phyloP scores from a whole-genome alignment of 2,113 vertebrate species.

The Nansenia antarctica region DNA sequence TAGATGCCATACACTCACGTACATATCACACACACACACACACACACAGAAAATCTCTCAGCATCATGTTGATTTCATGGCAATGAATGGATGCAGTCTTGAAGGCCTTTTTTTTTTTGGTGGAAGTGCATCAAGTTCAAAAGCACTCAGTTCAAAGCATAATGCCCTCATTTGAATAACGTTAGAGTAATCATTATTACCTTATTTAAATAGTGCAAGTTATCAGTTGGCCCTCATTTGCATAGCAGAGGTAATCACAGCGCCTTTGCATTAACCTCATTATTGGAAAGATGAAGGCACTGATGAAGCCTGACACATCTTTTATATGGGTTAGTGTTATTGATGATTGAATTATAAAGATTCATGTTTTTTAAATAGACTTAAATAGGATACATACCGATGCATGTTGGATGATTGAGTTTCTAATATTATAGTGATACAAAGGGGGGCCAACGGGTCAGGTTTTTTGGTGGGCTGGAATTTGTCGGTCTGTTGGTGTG shows the following conservation, averaged over 20 bases:
- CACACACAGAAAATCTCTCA: not conserved
- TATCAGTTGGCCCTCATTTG: not conserved
- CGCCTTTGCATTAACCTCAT: not conserved
- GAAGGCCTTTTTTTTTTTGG: not conserved
- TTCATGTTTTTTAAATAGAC: not conserved
- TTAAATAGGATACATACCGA: not conserved
- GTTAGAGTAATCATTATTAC: not conserved
- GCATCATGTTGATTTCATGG: not conserved
- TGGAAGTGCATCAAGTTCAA: not conserved
- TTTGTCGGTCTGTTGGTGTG: not conserved
- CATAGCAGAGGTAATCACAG: not conserved
- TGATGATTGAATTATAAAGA: not conserved
- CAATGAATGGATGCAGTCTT: not conserved
- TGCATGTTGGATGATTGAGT: not conserved
- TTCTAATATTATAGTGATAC: not conserved
- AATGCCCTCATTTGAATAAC: constrained; percentile 4
- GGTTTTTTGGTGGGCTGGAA: not conserved
- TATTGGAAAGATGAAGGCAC: not conserved
- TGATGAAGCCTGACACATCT: constrained; percentile 28
- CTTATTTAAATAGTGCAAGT: constrained; percentile 13
- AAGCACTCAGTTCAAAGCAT: not conserved
- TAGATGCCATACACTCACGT: not conserved
- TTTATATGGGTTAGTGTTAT: constrained; percentile 9
- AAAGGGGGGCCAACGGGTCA: not conserved
- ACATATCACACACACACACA: not conserved